A percentile compares a stretch with the other conserved stretches of the same genome.
Conservation (phyloP, 2,888 invertebrate genomes). For the Chelonus formosanus region DNA sequence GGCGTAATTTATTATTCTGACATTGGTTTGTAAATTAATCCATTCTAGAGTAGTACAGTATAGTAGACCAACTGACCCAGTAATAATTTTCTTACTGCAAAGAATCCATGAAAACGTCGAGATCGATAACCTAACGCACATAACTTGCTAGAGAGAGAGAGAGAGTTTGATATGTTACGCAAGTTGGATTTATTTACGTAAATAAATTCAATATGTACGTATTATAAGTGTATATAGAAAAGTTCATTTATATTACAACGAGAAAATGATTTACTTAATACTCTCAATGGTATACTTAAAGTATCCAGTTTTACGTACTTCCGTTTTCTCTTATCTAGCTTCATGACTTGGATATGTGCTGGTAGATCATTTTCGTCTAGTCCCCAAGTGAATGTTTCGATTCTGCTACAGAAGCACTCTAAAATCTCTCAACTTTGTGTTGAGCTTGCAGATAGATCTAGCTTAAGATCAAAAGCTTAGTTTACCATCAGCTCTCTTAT, state of each 20-base stretch:
- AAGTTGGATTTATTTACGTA: too few relatives aligned
- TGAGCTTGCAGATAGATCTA: background rate
- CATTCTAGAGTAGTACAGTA: background rate
- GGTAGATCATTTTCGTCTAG: too few relatives aligned
- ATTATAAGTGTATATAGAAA: too few relatives aligned
- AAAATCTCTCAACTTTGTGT: constrained; percentile 5
- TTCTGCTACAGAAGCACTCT: background rate
- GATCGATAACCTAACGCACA: too few relatives aligned
- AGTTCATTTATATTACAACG: too few relatives aligned
- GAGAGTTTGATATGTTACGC: too few relatives aligned
- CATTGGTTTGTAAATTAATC: constrained; percentile 21
- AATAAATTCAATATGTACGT: too few relatives aligned
- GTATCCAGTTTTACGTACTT: background rate
- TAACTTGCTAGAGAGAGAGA: too few relatives aligned
- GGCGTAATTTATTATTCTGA: constrained; percentile 21
- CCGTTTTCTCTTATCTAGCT: background rate
- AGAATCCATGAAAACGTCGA: too few relatives aligned
- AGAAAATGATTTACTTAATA: background rate
- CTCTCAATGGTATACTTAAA: background rate
- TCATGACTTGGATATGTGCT: background rate
- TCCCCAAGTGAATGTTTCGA: background rate
- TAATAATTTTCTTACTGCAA: background rate
- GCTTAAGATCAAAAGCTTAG: too few relatives aligned
- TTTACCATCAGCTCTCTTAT: too few relatives aligned
- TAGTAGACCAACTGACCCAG: constrained; percentile 1